Base-by-base conservation (phyloP, 2,113 vertebrate genomes). In the Gila orcuttii region DNA sequence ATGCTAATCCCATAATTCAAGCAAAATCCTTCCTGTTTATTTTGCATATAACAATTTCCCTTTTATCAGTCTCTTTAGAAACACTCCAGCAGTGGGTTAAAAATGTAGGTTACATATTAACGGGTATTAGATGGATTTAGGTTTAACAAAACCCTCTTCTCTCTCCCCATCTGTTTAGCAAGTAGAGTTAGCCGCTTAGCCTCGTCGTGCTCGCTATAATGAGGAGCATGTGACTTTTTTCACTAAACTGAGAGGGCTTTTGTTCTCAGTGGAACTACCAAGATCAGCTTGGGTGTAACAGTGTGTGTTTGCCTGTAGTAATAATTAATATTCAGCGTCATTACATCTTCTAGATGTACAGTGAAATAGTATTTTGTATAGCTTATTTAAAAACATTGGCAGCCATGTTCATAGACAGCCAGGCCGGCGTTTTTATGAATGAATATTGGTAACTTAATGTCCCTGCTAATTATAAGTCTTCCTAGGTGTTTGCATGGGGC, bases 401-500 rank as follows among this genome's bases (percentile, higher is more conserved):
- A 45, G 64, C 6, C 64, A 66, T 66, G 64, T 75, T 75, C 0
- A 15, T 25, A 12, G 68, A 39, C 17, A 2, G n/a, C 75, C 6
- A 11, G 25, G 19, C 50, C 10, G 75, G 8, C 10, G 17, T 77
- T 31, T 77, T 21, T 11, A 75, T 50, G n/a, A 28, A 28, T 71
- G 0, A 23, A 39, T 39, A 11, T 57, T 23, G 21, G 9, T 28
- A 47, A 1, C 23, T 13, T n/a, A 25, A n/a, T 6, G 42, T n/a
- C 25, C 39, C 15, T 81, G n/a, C 11, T 52, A 59, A 57, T 23
- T 78, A 1, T 86, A 42, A 6, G 68, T n/a, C 8, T 86, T 59
- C 28, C 90, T 59, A 99, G 98, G 95, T 99, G 1, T 99, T 95
- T 2, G 96, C 97, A 0, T 99, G 98, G 98, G 98, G 98, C 88